phyloP scores from a whole-genome alignment of 92 coral and sea anemone species.

The Actinostola sp. region DNA sequence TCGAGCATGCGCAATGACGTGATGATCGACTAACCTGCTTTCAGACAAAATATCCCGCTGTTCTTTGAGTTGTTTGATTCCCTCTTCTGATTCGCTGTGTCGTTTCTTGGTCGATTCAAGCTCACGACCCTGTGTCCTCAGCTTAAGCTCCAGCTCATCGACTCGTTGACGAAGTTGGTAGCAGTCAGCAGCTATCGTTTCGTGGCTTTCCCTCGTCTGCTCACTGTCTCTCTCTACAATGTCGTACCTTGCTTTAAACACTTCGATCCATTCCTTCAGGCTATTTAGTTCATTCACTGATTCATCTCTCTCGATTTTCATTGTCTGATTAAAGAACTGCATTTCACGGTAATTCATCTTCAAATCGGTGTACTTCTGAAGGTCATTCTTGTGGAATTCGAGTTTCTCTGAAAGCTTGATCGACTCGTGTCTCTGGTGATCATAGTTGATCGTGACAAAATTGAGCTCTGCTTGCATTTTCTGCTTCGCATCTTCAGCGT shows the following conservation, averaged over 20 bases:
- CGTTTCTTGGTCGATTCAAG: constrained; percentile 75
- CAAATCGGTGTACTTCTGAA: constrained; percentile 75
- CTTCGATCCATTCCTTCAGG: constrained; percentile 87
- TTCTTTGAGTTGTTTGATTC: constrained; percentile 70
- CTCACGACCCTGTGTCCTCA: constrained; percentile 59
- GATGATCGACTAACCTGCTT: constrained; percentile 28
- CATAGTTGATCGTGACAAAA: constrained; percentile 69
- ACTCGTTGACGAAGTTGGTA: constrained; percentile 74
- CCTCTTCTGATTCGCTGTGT: constrained; percentile 69
- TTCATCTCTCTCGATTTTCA: constrained; percentile 75
- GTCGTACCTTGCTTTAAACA: constrained; percentile 87
- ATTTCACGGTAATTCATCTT: constrained; percentile 81
- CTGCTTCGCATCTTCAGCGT: constrained; percentile 54
- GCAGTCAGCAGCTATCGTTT: constrained; percentile 77
- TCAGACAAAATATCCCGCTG: constrained; percentile 80
- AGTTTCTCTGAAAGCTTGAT: constrained; percentile 82
- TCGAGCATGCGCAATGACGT: neutral
- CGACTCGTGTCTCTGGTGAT: constrained; percentile 90
- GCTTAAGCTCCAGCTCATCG: constrained; percentile 76
- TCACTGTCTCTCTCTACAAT: constrained; percentile 87
- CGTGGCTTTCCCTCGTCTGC: constrained; percentile 83
- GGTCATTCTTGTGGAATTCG: constrained; percentile 80
- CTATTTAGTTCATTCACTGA: constrained; percentile 68
- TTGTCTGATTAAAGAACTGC: constrained; percentile 73
- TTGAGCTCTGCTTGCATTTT: constrained; percentile 58